Evolutionary conservation across 2,888 invertebrate species (phyloP), one percentile per base, ranked within the genome.

Genomic region (Oegoconia quadripuncta): DNA sequence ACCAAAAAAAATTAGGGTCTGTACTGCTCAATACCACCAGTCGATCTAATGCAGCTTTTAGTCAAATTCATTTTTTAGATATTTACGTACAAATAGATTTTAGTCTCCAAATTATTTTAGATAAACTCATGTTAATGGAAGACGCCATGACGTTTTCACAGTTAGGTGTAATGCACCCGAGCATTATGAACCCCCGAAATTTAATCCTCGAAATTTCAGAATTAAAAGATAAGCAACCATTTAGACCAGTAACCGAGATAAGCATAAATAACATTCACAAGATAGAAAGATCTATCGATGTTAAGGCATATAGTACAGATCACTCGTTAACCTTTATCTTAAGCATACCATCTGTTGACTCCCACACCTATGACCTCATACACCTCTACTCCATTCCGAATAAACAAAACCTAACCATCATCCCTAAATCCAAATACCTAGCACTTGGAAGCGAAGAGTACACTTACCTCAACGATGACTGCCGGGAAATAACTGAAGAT

Each of bases 221-320:
- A 28, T 22, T 41, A 3, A 22, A 18, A 13, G 8, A 11, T 7
- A 27, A 12, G 1, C 12, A 27, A 13, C 12, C 12, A n/a, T n/a
- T 6, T 3, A 28, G 12, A 13, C 3, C 16, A 5, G 6, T 12
- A 16, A 12, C 28, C 12, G n/a, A 4, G 5, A 20, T 25, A 18
- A 25, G 15, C 8, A 2, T 12, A 3, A 8, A 37, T 3, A 37
- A 30, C 16, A 11, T 37, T 6, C 2, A 30, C 14, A 29, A 23
- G 14, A 15, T 37, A 18, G 36, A 37, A 11, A 7, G 11, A 3
- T 2, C 6, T 18, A 22, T 37, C 7, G 14, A n/a, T 3, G n/a
- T 37, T 16, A 37, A 37, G 30, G 9, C 36, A 15, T 37, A 37
- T 23, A 3, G 11, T n/a, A 23, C 29, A 9, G 9, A 15, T 6